These are phyloP conservation scores for Ceyx melanurus DNA, from an alignment of 2,113 vertebrate genomes.

Conservation along the genomic window DNA sequence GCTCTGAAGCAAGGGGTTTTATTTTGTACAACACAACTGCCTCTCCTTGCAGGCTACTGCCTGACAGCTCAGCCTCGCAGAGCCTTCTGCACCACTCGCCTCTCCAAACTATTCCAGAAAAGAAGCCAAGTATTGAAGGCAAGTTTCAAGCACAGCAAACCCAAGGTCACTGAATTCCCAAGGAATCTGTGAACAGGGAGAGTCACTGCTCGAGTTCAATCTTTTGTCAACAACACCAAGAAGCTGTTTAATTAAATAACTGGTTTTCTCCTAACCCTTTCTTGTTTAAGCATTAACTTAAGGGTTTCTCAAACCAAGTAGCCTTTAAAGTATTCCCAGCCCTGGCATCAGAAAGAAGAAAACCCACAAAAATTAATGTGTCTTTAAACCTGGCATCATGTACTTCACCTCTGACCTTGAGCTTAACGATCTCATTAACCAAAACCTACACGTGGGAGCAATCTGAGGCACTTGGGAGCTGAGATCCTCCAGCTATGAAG, in stretches of 20 bases:
- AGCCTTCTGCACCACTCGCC: neutral
- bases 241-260: constrained; percentile 63
- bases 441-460: neutral
- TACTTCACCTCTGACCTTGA: neutral
- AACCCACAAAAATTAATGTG: neutral
- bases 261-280: neutral
- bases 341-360: constrained; percentile 20
- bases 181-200: constrained; percentile 63
- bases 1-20: neutral
- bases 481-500: neutral
- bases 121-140: constrained; percentile 28
- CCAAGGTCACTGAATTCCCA: constrained; percentile 69
- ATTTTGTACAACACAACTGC: neutral
- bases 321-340: constrained; percentile 6
- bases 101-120: neutral
- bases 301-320: neutral
- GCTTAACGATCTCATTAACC: neutral
- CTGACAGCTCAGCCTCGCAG: neutral
- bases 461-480: neutral
- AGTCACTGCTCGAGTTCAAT: constrained; percentile 37
- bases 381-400: neutral
- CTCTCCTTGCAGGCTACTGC: neutral
- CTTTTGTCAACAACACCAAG: constrained; percentile 49
- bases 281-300: constrained; percentile 6
- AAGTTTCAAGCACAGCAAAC: constrained; percentile 37